These are phyloP conservation scores for Brachionus paranguensis DNA, from an alignment of 1,140 invertebrate species.

Conservation along the genomic window DNA sequence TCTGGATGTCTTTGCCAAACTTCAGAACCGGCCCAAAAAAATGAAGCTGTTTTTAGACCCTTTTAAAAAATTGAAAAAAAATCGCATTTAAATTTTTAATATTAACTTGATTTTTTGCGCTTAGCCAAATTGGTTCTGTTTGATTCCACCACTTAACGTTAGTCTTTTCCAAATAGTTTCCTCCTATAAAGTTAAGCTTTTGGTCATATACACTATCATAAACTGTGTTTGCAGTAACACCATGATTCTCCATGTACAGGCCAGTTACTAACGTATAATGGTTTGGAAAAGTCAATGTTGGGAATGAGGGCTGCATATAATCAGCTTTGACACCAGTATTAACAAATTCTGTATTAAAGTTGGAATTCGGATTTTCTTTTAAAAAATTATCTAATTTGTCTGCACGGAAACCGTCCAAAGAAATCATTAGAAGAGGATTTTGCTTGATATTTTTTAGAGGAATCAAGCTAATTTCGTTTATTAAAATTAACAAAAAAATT, in stretches of 20 bases:
- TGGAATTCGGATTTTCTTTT: conserved; percentile 57
- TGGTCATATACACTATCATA: conserved; percentile 56
- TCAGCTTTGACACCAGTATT: conserved; percentile 60
- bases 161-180: background rate
- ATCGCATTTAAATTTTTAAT: background rate
- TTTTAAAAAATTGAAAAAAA: background rate
- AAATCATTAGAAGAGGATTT: conserved; percentile 55
- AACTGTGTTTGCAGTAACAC: conserved; percentile 64
- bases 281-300: conserved; percentile 73
- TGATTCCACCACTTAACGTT: conserved; percentile 41
- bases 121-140: conserved; percentile 41
- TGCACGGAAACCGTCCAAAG: conserved; percentile 67
- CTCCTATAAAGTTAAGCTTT: conserved; percentile 36
- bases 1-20: conserved; percentile 25
- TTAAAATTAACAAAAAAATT: background rate
- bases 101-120: conserved; percentile 12
- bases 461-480: background rate
- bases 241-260: conserved; percentile 57
- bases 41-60: conserved; percentile 34
- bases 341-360: conserved; percentile 58
- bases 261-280: conserved; percentile 70
- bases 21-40: conserved; percentile 35
- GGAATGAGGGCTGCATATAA: conserved; percentile 64
- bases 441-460: background rate
- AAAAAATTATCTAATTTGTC: conserved; percentile 60